Conservation (phyloP, 2,797 vertebrate species). For the Champsocephalus esox region DNA sequence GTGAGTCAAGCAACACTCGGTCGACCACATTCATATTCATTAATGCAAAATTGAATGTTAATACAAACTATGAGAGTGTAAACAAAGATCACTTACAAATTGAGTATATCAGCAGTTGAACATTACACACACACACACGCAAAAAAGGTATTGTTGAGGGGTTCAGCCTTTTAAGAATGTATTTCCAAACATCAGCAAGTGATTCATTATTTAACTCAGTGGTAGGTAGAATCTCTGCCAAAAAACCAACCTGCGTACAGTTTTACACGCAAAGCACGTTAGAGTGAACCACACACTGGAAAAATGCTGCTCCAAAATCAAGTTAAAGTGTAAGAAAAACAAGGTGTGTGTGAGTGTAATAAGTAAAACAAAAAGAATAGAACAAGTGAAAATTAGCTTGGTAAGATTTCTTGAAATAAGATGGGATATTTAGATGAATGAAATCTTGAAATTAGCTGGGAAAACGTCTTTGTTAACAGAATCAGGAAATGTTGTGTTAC, state of each 20-base stretch:
- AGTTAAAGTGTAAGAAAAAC: too few relatives aligned
- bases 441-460: too few relatives aligned
- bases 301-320: too few relatives aligned
- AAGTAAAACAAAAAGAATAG: too few relatives aligned
- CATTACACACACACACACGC: not conserved
- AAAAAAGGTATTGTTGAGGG: conserved; percentile 31
- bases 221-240: conserved; percentile 35
- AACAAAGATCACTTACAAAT: conserved; percentile 67
- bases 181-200: conserved; percentile 62
- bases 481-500: too few relatives aligned
- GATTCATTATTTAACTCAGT: conserved; percentile 65
- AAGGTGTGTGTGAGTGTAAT: too few relatives aligned
- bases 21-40: conserved; percentile 71
- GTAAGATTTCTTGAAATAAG: too few relatives aligned
- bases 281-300: conserved; percentile 41
- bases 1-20: conserved; percentile 64
- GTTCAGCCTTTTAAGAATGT: conserved; percentile 53
- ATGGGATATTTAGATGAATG: too few relatives aligned
- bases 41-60: conserved; percentile 65
- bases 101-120: conserved; percentile 45
- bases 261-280: conserved; percentile 60
- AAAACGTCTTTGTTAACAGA: too few relatives aligned
- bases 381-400: too few relatives aligned
- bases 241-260: conserved; percentile 52
- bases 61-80: conserved; percentile 55